These are phyloP conservation scores for Ganaspis sp. DNA, from an alignment of 1,140 invertebrate species.

Conservation along the genomic window DNA sequence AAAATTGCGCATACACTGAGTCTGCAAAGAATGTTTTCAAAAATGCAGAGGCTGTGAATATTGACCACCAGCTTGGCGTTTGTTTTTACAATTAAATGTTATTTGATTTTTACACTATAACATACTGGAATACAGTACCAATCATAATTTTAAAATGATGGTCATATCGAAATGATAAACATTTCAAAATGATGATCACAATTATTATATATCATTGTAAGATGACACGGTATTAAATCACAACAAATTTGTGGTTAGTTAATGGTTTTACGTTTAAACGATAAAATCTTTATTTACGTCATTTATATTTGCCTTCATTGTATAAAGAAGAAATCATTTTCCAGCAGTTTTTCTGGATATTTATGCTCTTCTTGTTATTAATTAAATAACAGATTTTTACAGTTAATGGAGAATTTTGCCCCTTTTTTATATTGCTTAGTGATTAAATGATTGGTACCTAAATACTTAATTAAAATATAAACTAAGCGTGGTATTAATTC, in stretches of 20 bases:
- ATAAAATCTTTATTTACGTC: neutral
- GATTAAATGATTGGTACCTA: neutral
- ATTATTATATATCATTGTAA: too few relatives aligned
- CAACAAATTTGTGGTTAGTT: neutral
- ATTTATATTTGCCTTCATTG: too few relatives aligned
- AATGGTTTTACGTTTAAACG: neutral
- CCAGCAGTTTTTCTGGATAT: conserved; percentile 17
- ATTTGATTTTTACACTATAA: neutral
- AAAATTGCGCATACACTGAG: neutral
- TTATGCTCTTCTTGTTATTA: neutral
- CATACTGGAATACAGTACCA: neutral
- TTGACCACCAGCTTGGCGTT: neutral
- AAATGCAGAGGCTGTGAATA: conserved; percentile 19
- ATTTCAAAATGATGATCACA: too few relatives aligned
- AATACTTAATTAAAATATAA: neutral
- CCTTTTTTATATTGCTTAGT: neutral
- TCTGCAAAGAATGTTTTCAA: neutral
- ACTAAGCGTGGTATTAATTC: too few relatives aligned
- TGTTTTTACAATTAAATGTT: neutral
- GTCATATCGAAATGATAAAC: too few relatives aligned
- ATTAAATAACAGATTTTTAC: neutral
- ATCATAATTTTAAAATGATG: neutral
- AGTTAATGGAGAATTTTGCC: neutral
- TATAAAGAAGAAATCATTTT: neutral
- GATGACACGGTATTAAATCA: neutral